These are phyloP conservation scores for Siphlonurus alternatus DNA, from an alignment of 2,888 invertebrate species.

Conservation along the genomic window DNA sequence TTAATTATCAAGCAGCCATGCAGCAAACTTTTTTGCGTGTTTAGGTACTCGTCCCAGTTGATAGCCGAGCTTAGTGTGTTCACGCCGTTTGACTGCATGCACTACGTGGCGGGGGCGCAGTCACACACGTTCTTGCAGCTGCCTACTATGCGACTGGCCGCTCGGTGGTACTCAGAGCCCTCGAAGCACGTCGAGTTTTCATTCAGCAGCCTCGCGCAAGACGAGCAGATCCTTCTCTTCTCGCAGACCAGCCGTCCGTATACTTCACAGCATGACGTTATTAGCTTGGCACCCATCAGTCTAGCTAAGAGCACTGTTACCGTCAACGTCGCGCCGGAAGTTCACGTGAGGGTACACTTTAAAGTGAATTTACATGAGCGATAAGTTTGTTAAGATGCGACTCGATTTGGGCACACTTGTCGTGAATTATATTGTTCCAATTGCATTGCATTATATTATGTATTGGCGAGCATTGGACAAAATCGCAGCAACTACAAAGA, in stretches of 20 bases:
- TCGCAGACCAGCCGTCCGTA: constrained; percentile 10
- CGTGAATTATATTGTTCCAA: too few relatives aligned
- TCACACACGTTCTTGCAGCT: constrained; percentile 4
- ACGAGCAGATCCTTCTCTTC: constrained; percentile 1
- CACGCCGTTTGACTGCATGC: constrained; percentile 9
- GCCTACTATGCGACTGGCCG: constrained; percentile 1
- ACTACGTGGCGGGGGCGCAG: constrained; percentile 10
- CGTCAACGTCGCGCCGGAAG: not conserved
- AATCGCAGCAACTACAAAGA: too few relatives aligned
- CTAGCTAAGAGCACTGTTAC: not conserved
- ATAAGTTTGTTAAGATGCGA: too few relatives aligned
- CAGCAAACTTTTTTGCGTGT: too few relatives aligned
- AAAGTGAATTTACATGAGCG: too few relatives aligned
- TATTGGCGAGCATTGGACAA: too few relatives aligned
- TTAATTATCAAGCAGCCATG: not conserved
- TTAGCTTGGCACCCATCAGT: constrained; percentile 9
- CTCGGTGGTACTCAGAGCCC: not conserved
- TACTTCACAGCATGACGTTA: constrained; percentile 9
- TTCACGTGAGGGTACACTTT: not conserved
- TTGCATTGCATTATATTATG: too few relatives aligned
- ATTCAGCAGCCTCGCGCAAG: constrained; percentile 3
- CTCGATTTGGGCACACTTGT: too few relatives aligned
- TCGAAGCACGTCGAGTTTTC: not conserved
- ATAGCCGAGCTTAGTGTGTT: constrained; percentile 10
- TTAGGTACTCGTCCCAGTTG: constrained; percentile 10